Base-by-base conservation (phyloP, 2,797 vertebrate species). In the Bryconaethiops microstoma region DNA sequence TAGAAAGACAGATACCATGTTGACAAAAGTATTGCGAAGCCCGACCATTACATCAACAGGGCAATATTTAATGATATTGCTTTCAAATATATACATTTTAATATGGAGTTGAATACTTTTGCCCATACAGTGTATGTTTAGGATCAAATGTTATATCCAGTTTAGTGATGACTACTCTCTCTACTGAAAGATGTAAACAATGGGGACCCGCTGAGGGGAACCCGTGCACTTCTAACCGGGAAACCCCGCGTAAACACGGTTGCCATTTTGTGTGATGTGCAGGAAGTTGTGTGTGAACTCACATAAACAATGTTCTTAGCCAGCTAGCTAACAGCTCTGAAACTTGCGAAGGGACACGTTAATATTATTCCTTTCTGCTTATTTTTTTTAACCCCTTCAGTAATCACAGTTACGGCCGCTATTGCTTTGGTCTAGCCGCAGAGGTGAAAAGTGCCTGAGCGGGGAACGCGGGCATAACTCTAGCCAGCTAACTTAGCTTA, bases 221-320 rank as follows among this genome's bases (percentile, higher is more conserved):
- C 10, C 86, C 80, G 42, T 85, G 77, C 82, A 45, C 29, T 29
- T 60, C 4, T 19, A 70, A 5, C 42, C n/a, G 23, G 74, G 84
- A 85, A 83, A 82, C 83, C 86, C 86, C 77, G 67, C 62, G 14
- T 14, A 12, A 62, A 35, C 17, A 42, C 74, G 14, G 60, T 23
- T 84, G 84, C 86, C 86, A 87, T 87, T 87, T 87, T 85, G 80
- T 74, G 78, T 57, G 50, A 75, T 48, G 42, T 69, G 29, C 79
- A 70, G 77, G 80, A 77, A 80, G 80, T 82, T 64, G 55, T 39
- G 9, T 21, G 52, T 42, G 59, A 74, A 78, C 52, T 62, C 45
- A 67, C 39, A 78, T 21, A 73, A 59, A 74, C 40, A 50, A 60
- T 50, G 65, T 19, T 8, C 21, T 29, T 60, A 17, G 25, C 48